These are phyloP conservation scores for Chionoecetes opilio DNA, from an alignment of 1,140 invertebrate species.

Conservation along the genomic window DNA sequence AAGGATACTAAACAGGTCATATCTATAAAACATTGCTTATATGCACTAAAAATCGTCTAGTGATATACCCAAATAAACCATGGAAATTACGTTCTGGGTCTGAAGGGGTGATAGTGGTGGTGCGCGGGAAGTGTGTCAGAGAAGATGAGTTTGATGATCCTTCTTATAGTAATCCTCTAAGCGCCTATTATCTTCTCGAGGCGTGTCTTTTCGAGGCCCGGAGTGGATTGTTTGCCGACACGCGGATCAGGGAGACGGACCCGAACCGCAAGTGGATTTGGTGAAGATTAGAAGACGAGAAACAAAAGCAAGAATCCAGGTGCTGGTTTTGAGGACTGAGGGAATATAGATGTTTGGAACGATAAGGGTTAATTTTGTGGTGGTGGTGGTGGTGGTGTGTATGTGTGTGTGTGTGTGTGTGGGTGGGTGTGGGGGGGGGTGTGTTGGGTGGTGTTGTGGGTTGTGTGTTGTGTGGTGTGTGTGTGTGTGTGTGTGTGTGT, in stretches of 20 bases:
- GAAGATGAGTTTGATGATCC: not conserved
- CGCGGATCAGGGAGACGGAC: not conserved
- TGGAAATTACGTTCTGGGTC: no score
- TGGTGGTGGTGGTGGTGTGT: not conserved
- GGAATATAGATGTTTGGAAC: not conserved
- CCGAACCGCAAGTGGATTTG: not conserved
- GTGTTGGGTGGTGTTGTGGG: no score
- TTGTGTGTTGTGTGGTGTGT: no score
- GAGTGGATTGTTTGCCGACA: conserved; percentile 17
- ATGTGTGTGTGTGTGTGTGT: conserved; percentile 2
- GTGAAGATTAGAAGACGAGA: not conserved
- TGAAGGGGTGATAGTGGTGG: not conserved
- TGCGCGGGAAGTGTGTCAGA: not conserved
- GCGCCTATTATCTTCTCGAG: not conserved
- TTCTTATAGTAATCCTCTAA: not conserved
- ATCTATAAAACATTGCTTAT: no score
- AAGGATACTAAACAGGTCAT: no score
- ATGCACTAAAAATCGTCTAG: no score
- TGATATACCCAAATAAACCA: no score
- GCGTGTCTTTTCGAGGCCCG: not conserved
- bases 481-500: not conserved
- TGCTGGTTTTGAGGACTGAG: not conserved
- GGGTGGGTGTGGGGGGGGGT: no score
- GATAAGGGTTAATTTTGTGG: not conserved
- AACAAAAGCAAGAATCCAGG: not conserved